A percentile compares a stretch with the other conserved stretches of the same genome.
Evolutionary conservation across 2,797 vertebrate genomes (phyloP).

Genomic region (Pyrocephalus nanus): DNA sequence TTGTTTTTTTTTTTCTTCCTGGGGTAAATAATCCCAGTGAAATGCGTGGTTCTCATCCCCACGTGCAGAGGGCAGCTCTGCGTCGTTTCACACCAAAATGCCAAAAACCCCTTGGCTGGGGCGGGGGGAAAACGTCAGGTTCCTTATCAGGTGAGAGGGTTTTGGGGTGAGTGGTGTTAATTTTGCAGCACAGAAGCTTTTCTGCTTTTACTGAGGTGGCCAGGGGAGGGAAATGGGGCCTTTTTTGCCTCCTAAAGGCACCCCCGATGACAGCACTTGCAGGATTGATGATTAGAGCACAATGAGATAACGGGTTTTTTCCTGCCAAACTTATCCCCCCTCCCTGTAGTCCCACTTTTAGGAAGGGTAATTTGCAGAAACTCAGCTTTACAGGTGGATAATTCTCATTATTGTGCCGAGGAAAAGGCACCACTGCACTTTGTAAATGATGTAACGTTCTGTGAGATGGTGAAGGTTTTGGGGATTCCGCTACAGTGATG

Average conservation of each 20-base stretch:
- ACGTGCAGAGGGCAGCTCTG: not conserved
- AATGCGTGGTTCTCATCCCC: not conserved
- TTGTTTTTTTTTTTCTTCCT: too few species aligned
- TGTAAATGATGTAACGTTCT: not conserved
- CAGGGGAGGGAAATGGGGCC: not conserved
- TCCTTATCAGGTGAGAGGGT: not conserved
- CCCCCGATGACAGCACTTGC: not conserved
- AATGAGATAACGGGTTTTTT: not conserved
- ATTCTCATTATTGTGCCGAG: not conserved
- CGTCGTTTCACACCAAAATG: not conserved
- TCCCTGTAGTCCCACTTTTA: not conserved
- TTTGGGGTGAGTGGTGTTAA: not conserved
- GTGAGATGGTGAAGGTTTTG: not conserved
- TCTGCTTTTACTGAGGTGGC: not conserved
- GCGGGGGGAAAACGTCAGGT: not conserved
- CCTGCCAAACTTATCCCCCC: not conserved
- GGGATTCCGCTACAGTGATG: accelerated
- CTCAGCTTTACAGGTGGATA: not conserved
- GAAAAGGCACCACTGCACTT: not conserved
- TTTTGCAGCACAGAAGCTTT: not conserved
- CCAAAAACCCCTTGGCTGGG: not conserved
- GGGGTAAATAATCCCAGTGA: not conserved
- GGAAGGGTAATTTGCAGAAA: not conserved
- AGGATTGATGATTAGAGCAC: not conserved
- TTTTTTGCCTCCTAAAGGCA: not conserved